phyloP scores from a whole-genome alignment of 1,140 invertebrate species.

The Ips nitidus region DNA sequence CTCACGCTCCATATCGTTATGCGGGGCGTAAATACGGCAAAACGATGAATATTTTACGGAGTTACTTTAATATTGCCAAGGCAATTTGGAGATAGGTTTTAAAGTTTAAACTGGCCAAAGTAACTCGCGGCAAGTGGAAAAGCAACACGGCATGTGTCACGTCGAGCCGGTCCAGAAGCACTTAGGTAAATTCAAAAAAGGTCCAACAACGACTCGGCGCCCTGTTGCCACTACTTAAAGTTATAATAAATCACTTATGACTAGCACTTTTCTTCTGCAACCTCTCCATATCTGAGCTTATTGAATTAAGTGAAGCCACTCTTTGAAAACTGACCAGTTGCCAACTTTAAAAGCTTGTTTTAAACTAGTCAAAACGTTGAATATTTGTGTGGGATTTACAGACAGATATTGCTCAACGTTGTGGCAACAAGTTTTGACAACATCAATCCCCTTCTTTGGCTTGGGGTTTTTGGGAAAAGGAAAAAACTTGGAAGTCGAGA shows the following conservation, averaged over 20 bases:
- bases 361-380: too few species aligned
- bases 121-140: constrained; percentile 20
- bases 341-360: too few species aligned
- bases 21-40: constrained; percentile 26
- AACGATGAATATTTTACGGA: constrained; percentile 37
- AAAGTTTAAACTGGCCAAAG: constrained; percentile 35
- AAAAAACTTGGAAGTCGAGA: constrained; percentile 5
- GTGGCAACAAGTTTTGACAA: too few species aligned
- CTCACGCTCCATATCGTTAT: constrained; percentile 23
- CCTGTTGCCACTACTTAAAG: constrained; percentile 3
- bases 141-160: constrained; percentile 24
- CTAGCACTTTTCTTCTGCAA: too few species aligned
- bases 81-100: constrained; percentile 42
- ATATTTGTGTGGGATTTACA: too few species aligned
- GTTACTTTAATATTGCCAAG: constrained; percentile 39
- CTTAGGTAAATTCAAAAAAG: constrained; percentile 21
- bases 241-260: too few species aligned
- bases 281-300: too few species aligned
- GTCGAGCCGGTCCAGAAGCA: constrained; percentile 18
- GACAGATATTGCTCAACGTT: too few species aligned
- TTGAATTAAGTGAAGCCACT: too few species aligned
- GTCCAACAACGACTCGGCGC: background rate
- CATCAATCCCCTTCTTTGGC: too few species aligned
- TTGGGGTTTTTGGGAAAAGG: too few species aligned
- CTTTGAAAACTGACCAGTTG: too few species aligned